These are phyloP conservation scores for Xanthorhoe spadicearia DNA, from an alignment of 2,888 invertebrate species.

Conservation along the genomic window DNA sequence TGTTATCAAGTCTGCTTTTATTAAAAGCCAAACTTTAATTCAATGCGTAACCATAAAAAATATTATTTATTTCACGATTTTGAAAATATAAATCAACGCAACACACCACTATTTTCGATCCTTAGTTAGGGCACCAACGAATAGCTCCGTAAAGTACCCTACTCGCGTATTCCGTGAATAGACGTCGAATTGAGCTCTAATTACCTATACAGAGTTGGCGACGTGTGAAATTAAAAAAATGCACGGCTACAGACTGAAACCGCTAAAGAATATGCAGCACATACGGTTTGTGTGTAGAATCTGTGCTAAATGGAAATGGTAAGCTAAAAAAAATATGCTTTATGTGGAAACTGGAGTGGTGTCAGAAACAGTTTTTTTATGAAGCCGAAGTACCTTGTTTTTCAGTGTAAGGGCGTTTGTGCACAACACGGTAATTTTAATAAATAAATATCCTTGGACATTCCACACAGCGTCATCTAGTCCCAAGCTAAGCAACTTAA, in stretches of 20 bases:
- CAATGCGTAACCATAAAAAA: not conserved
- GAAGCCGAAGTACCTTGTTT: too few relatives aligned
- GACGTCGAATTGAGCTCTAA: slow-evolving; percentile 79
- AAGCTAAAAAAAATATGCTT: not conserved
- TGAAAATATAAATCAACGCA: not conserved
- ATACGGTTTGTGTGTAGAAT: not conserved
- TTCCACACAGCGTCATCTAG: too few relatives aligned
- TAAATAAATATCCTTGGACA: too few relatives aligned
- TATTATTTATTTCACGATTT: not conserved
- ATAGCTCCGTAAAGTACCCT: slow-evolving; percentile 55
- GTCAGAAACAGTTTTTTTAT: not conserved
- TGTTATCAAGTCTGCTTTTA: not conserved
- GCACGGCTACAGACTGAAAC: slow-evolving; percentile 51
- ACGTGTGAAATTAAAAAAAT: slow-evolving; percentile 81
- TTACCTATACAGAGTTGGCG: slow-evolving; percentile 76
- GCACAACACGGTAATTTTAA: too few relatives aligned
- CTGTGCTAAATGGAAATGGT: not conserved
- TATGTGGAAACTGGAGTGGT: not conserved
- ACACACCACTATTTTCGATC: not conserved
- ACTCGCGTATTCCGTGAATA: slow-evolving; percentile 71
- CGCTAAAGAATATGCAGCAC: slow-evolving; percentile 25
- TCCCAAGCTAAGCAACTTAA: too few relatives aligned
- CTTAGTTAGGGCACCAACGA: slow-evolving; percentile 31
- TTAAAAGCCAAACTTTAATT: not conserved
- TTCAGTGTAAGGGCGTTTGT: too few relatives aligned